Conservation (phyloP, 2,113 vertebrate species). For the Neoarius graeffei region DNA sequence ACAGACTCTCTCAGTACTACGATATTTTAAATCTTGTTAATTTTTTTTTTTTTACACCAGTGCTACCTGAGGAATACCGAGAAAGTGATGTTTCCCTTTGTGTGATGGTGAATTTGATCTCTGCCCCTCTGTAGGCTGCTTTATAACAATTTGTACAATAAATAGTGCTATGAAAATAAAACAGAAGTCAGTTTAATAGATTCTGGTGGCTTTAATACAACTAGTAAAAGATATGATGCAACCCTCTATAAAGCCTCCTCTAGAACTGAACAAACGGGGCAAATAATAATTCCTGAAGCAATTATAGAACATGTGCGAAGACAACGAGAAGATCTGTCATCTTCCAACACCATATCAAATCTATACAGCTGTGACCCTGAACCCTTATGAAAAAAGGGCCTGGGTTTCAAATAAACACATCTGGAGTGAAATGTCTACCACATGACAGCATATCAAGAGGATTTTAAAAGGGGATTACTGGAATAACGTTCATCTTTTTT, state of each 20-base stretch:
- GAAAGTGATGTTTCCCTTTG: no score
- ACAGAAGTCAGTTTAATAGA: background rate
- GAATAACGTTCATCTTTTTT: conserved; percentile 34
- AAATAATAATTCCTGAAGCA: conserved; percentile 39
- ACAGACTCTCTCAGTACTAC: background rate
- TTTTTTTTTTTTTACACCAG: background rate
- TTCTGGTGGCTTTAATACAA: background rate
- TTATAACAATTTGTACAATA: background rate
- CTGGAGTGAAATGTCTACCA: conserved; percentile 56
- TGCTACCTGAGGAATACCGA: background rate
- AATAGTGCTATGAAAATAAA: conserved; percentile 4
- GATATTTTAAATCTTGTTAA: background rate
- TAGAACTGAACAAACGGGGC: background rate
- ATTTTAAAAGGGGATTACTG: conserved; percentile 43
- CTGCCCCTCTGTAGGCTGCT: background rate
- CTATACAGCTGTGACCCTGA: conserved; percentile 56
- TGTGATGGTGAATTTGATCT: background rate
- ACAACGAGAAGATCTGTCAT: conserved; percentile 38
- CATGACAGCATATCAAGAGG: conserved; percentile 55
- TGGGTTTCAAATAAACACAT: conserved; percentile 56
- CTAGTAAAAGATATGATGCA: conserved; percentile 2
- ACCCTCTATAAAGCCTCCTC: conserved; percentile 2
- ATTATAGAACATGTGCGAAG: conserved; percentile 45
- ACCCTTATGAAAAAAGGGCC: conserved; percentile 22
- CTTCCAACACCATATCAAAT: conserved; percentile 51